Evolutionary conservation across 1,140 invertebrate genomes (phyloP), one percentile per base, ranked within the genome.

Genomic region (Cydia amplana): DNA sequence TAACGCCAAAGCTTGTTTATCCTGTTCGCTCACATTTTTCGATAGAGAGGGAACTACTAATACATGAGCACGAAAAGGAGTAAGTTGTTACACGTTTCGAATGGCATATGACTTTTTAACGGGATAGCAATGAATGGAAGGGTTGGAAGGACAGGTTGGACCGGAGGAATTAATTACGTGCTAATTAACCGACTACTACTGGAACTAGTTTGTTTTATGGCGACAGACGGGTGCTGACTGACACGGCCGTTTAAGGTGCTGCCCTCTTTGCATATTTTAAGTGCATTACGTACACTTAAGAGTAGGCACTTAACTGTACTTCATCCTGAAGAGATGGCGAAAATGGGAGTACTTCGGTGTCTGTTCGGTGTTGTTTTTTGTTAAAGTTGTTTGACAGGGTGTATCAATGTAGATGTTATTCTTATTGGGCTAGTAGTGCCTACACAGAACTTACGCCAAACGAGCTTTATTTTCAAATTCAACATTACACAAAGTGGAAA

Each of bases 151-250:
- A 73, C 72, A 73, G 72, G 67, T 72, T 23, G 43, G 25, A 28
- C 73, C 64, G 18, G 36, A 51, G 64, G 67, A 77, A 83, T 83
- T 82, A 82, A 85, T 85, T 83, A 83, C 72, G 77, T 83, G 82
- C 79, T 87, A 85, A 85, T 87, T 85, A 85, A 77, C 43, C 49
- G 72, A 79, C 75, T 83, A 83, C 84, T 73, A 65, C 72, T 60
- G 60, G 20, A 60, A 60, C 55, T 23, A 60, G 55, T 60, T 60
- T 60, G 20, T 60, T 79, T 75, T 79, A 77, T 74, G 65, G 64
- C 49, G 16, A 72, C 73, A 72, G 70, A 23, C 55, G 55, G 55
- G 55, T n/a, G 55, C 18, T 60, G n/a, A 51, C 49, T 60, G 55
- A 60, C 20, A 23, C 0, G n/a, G 5, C 9, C 20, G 55, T 23